Evolutionary conservation across 2,888 invertebrate species (phyloP), one percentile per base, ranked within the genome.

Genomic region (Cheilosia grossa): DNA sequence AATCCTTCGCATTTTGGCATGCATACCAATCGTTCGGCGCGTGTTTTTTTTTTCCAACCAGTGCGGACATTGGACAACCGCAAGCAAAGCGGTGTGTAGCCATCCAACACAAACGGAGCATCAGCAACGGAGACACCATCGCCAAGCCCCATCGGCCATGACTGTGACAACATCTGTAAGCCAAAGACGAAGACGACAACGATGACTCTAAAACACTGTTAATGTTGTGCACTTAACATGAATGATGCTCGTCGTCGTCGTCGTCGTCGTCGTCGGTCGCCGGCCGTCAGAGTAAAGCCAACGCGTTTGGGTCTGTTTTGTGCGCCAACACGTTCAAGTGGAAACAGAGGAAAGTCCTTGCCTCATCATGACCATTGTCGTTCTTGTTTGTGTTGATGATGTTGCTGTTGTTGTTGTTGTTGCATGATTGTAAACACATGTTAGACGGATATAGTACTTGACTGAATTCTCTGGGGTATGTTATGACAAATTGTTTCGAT

Each of bases 171-270:
- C 80, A 83, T 83, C 83, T 80, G 83, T 74, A 83, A 80, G 80
- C 64, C 74, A 82, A 79, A 83, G 83, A 80, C 64, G 83, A 64
- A 69, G 79, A 79, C 73, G 74, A 73, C 72, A 49, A 42, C 80
- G 59, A 49, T 69, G 73, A 58, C 69, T 79, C 64, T 58, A 70
- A 83, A 83, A 83, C 83, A 80, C 74, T 83, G 83, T 83, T 75
- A 83, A 83, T 83, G 83, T 83, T 83, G 80, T 74, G 83, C 83
- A 83, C 83, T 83, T 80, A 80, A 83, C 83, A 83, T 83, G 80
- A 83, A 83, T 83, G 83, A 83, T 83, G 70, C 74, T 83, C 74
- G 64, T 72, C 49, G 58, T 10, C 37, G 30, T 83, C 74, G 64
- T 72, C 49, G 58, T 10, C 37, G 30, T 30, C 30, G 30, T 37